Base-by-base conservation (phyloP, 92 coral and sea anemone genomes). In the Heliopora coerulea region DNA sequence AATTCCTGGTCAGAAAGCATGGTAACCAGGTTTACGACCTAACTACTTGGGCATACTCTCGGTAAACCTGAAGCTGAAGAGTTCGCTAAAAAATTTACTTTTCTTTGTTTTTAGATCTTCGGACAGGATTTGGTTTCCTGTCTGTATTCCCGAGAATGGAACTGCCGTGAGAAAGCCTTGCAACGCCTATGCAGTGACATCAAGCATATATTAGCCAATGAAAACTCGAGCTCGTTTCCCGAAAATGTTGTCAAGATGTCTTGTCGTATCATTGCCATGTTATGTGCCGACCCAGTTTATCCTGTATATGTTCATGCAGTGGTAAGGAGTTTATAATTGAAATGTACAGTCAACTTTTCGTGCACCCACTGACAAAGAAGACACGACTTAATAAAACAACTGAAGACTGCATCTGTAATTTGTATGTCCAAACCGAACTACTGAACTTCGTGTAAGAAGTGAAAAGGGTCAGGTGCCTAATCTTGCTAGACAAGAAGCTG, bases 251-350 rank as follows among this genome's bases (percentile, higher is more conserved):
- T 89, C 44, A 83, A 91, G 0, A 85, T 89, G 50, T 87, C 96
- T 72, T 93, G 93, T 12, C 75, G 87, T 54, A 68, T 70, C 62
- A 70, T 93, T 49, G 83, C 91, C 44, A 89, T 93, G 96, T 84
- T 89, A 93, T 93, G 98, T 79, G 96, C 96, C 13, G 98, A 93
- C 42, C 98, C 91, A 2, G 98, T 92, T 11, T 92, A 92, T 68
- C 87, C 89, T 54, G 97, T 92, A n/a, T 92, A 92, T 57, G 89
- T 89, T 1, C 91, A 89, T 24, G 96, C 97, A 11, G 67, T 89
- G 89, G 97, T 92, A 79, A 76, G 90, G 62, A 35, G 2, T 5
- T 24, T 56, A 56, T 56, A 56, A 2, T 59, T 59, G 30, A 21
- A 54, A 10, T 24, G 19, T 37, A 12, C 42, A 37, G n/a, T n/a